A percentile compares a stretch with the other conserved stretches of the same genome.
phyloP scores from a whole-genome alignment of 2,797 vertebrate genomes.

The Buceros bicornis region DNA sequence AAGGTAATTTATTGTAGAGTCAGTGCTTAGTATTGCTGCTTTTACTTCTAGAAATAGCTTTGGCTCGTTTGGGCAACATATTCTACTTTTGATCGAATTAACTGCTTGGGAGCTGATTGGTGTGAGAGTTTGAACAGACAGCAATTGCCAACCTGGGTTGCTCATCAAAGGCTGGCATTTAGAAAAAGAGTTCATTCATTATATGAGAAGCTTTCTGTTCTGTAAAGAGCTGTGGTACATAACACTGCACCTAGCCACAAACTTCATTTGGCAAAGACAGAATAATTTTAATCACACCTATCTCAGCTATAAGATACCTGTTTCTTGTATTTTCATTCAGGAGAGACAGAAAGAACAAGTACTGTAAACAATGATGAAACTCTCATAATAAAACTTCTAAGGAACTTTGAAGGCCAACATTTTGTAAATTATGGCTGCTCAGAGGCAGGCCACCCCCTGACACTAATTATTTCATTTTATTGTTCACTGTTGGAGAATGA shows the following conservation, averaged over 20 bases:
- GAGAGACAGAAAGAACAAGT: neutral
- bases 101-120: constrained; percentile 51
- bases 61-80: constrained; percentile 51
- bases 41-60: constrained; percentile 68
- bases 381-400: neutral
- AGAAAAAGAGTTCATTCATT: neutral
- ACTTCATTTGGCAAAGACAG: neutral
- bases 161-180: neutral
- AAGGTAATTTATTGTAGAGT: constrained; percentile 57
- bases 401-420: neutral
- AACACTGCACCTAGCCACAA: rapidly evolving
- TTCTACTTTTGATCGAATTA: constrained; percentile 69
- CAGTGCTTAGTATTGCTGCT: constrained; percentile 15
- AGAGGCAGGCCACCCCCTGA: neutral
- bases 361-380: neutral
- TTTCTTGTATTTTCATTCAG: neutral
- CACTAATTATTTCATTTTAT: constrained; percentile 69
- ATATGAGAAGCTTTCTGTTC: neutral
- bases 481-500: constrained; percentile 40
- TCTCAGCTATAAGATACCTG: neutral
- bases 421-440: constrained; percentile 11
- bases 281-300: neutral
- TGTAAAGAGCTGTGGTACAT: neutral
- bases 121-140: neutral
- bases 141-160: neutral